Base-by-base conservation (phyloP, 2,113 vertebrate species). In the Larimichthys polyactis region DNA sequence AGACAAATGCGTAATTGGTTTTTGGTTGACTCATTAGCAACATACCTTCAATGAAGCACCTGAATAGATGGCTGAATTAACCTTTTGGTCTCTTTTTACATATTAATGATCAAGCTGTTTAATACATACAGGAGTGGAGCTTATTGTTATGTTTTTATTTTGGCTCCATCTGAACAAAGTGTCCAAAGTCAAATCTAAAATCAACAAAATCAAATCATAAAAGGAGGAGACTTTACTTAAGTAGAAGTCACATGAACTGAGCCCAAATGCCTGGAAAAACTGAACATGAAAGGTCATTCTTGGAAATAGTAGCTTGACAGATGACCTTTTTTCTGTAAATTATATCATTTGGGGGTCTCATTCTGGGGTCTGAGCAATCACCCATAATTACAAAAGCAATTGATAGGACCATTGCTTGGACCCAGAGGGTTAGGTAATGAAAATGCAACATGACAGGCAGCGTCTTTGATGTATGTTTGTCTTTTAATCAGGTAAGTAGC, bases 1-100 rank as follows among this genome's bases (percentile, higher is more conserved):
- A 54, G 67, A 54, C 48, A 57, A 29, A 46, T 20, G 59, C 57
- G 43, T 71, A 77, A 62, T 83, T 81, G 19, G 17, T 40, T 20
- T 65, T 66, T 43, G 12, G 44, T 32, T 68, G 72, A 64, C 22
- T 81, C 81, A 83, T 90, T 86, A 77, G 51, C 19, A 3, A 15
- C 27, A 51, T 20, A 43, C 58, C 54, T 75, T 71, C 7, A 62
- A 43, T 63, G 73, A 71, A 78, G 44, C 52, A 57, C 32, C 60
- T 9, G 16, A 59, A 78, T 66, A 52, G 11, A 58, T 75, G 60
- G 83, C 54, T 49, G 46, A 22, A 60, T 11, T 72, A 69, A 86
- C 76, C 75, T 86, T 85, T 80, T 4, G 44, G 2, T 82, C 48
- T 58, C 19, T n/a, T 49, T 43, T 44, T 32, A 63, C 65, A 73